These are phyloP conservation scores for Macaria liturata DNA, from an alignment of 2,888 invertebrate genomes.

Conservation along the genomic window DNA sequence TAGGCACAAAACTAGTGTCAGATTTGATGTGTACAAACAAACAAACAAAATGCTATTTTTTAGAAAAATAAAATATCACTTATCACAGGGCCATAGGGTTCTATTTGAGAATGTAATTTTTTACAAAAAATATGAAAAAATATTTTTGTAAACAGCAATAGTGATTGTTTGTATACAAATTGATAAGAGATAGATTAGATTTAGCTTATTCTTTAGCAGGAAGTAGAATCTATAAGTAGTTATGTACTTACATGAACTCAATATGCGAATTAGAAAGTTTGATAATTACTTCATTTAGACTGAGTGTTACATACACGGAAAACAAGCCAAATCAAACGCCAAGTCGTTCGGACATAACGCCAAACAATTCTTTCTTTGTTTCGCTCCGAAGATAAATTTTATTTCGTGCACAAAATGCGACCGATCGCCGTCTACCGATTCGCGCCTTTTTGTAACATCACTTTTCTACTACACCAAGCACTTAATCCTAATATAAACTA, in stretches of 20 bases:
- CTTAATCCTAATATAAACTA: conserved; percentile 29
- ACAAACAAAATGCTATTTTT: too few species aligned
- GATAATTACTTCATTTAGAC: conserved; percentile 47
- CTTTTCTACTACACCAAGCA: conserved; percentile 45
- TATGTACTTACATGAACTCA: conserved; percentile 70
- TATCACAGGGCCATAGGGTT: too few species aligned
- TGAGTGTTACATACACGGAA: conserved; percentile 40
- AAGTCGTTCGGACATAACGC: conserved; percentile 34
- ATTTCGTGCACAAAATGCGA: conserved; percentile 43
- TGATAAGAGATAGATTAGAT: too few species aligned
- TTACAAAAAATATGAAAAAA: too few species aligned
- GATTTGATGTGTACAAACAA: too few species aligned
- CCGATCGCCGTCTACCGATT: conserved; percentile 51
- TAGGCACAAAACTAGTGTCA: too few species aligned
- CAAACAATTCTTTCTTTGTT: conserved; percentile 47
- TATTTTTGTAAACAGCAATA: too few species aligned
- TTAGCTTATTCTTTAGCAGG: too few species aligned
- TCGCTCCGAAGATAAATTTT: conserved; percentile 45
- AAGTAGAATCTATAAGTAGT: not conserved
- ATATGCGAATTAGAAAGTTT: conserved; percentile 54
- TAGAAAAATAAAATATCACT: too few species aligned
- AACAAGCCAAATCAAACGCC: conserved; percentile 39
- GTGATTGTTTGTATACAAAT: too few species aligned
- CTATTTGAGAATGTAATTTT: too few species aligned
- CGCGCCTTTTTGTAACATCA: conserved; percentile 73